phyloP scores from a whole-genome alignment of 1,140 invertebrate species.

The Amyelois transitella region DNA sequence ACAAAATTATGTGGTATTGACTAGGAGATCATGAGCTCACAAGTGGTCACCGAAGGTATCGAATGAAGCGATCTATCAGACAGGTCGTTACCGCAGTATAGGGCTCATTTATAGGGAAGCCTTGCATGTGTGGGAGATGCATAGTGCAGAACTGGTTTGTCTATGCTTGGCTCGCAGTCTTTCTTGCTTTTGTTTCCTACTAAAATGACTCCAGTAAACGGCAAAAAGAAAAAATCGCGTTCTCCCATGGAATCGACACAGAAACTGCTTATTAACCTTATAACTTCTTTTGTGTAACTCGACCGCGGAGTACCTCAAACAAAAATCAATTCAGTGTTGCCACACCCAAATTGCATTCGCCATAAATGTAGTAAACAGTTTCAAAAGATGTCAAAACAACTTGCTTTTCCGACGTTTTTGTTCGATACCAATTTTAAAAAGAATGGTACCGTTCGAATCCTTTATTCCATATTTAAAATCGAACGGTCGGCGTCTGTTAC shows the following conservation, averaged over 20 bases:
- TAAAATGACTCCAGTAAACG: constrained; percentile 4
- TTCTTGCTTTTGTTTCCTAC: constrained; percentile 40
- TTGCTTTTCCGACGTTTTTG: constrained; percentile 34
- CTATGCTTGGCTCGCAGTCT: constrained; percentile 39
- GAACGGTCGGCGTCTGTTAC: constrained; percentile 22
- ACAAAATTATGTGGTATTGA: constrained; percentile 10
- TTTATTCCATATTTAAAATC: constrained; percentile 24
- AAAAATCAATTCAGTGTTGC: constrained; percentile 9
- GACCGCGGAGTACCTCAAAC: constrained; percentile 4
- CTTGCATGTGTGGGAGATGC: constrained; percentile 58
- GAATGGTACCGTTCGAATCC: constrained; percentile 12
- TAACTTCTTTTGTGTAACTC: constrained; percentile 17
- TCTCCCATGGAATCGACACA: constrained; percentile 14
- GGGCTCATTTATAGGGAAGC: constrained; percentile 40
- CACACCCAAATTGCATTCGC: constrained; percentile 35
- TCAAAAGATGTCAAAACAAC: constrained; percentile 51
- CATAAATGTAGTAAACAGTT: constrained; percentile 25
- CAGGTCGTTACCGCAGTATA: constrained; percentile 53
- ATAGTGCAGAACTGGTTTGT: constrained; percentile 47
- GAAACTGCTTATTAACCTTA: constrained; percentile 24
- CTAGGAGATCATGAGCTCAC: constrained; percentile 25
- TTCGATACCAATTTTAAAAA: constrained; percentile 34
- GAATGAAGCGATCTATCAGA: constrained; percentile 60
- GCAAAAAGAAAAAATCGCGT: constrained; percentile 4
- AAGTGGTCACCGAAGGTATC: constrained; percentile 44